Evolutionary conservation across 1,140 invertebrate species (phyloP).

Genomic region (Caligus rogercresseyi): DNA sequence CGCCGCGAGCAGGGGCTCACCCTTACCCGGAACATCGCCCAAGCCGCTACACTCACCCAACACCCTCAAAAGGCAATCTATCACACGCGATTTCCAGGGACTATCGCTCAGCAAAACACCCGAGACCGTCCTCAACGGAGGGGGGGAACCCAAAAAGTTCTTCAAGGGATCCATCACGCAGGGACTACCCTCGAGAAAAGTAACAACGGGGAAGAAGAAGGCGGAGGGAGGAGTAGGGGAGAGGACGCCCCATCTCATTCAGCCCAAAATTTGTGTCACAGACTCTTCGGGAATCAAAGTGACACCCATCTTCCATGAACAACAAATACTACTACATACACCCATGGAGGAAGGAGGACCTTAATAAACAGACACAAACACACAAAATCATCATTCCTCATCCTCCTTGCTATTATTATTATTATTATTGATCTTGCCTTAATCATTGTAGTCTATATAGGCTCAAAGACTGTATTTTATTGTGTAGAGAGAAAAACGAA

Average conservation of each 20-base stretch:
- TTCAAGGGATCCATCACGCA: conserved; percentile 20
- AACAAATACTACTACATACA: too few relatives aligned
- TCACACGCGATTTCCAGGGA: conserved; percentile 1
- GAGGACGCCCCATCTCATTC: not conserved
- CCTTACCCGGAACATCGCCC: not conserved
- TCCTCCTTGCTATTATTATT: too few relatives aligned
- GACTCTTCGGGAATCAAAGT: conserved; percentile 9
- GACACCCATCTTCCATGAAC: conserved; percentile 3
- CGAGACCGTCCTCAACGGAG: not conserved
- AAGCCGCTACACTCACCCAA: not conserved
- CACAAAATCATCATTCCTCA: too few relatives aligned
- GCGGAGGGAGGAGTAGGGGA: not conserved
- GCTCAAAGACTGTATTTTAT: too few relatives aligned
- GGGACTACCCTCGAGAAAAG: conserved; percentile 8
- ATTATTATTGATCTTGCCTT: too few relatives aligned
- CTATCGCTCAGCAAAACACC: not conserved
- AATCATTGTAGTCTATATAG: too few relatives aligned
- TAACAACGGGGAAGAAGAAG: not conserved
- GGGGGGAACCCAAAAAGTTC: not conserved
- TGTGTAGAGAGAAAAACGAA: too few relatives aligned
- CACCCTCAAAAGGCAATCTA: not conserved
- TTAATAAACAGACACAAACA: too few relatives aligned
- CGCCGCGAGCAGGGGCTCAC: not conserved
- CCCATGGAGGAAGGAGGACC: conserved; percentile 3
- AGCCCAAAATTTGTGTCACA: conserved; percentile 17